Conservation (phyloP, 2,888 invertebrate species). For the Orchestes rusci region DNA sequence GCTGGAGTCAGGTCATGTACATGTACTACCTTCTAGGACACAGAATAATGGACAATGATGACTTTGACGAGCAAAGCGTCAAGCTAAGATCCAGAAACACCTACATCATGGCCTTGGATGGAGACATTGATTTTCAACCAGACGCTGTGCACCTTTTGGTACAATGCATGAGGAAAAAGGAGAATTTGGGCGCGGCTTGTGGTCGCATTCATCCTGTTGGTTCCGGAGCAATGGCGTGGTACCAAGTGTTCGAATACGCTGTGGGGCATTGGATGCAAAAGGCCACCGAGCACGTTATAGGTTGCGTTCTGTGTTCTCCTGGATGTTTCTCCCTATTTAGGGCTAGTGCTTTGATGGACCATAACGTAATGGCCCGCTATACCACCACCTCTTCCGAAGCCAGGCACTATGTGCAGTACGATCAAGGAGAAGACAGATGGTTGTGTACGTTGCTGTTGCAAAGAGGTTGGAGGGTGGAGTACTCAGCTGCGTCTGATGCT, state of each 20-base stretch:
- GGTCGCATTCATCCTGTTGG: conserved; percentile 83
- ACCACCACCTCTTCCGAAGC: conserved; percentile 73
- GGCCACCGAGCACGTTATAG: conserved; percentile 84
- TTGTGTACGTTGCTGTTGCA: conserved; percentile 87
- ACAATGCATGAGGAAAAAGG: conserved; percentile 80
- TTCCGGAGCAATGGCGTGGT: conserved; percentile 46
- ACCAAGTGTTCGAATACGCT: conserved; percentile 76
- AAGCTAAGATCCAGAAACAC: conserved; percentile 68
- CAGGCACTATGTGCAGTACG: conserved; percentile 82
- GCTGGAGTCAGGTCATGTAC: conserved; percentile 95
- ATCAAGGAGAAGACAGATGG: conserved; percentile 97
- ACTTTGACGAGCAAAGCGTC: conserved; percentile 42
- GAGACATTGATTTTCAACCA: conserved; percentile 84
- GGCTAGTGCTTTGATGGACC: conserved; percentile 83
- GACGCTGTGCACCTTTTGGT: conserved; percentile 69
- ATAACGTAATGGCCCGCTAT: conserved; percentile 84
- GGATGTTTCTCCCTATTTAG: conserved; percentile 89
- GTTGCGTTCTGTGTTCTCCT: conserved; percentile 84
- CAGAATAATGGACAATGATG: conserved; percentile 40
- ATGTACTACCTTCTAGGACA: conserved; percentile 87
- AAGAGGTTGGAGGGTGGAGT: conserved; percentile 86
- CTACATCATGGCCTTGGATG: conserved; percentile 75
- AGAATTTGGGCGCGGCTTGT: conserved; percentile 72
- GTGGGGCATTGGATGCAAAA: conserved; percentile 92
- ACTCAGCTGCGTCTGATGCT: conserved; percentile 92